A percentile compares a stretch with the other conserved stretches of the same genome.
Evolutionary conservation across 2,888 invertebrate genomes (phyloP).

Genomic region (Ommatoiulus sabulosus): DNA sequence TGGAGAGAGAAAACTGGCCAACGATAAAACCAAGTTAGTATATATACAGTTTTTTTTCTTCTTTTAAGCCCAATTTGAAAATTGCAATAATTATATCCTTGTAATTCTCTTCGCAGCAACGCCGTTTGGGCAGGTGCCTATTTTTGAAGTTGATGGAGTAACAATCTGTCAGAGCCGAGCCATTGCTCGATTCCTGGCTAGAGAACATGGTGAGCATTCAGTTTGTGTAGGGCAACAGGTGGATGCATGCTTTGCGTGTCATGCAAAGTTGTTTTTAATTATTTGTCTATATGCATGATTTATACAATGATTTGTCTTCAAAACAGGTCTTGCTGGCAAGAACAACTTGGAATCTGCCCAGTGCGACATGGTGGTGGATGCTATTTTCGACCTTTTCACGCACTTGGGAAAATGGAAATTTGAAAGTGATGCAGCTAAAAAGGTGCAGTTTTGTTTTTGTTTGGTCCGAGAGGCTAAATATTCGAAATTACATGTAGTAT

Average conservation of each 20-base stretch:
- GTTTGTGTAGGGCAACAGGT: background rate
- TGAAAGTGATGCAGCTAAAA: constrained; percentile 54
- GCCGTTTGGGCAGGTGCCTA: background rate
- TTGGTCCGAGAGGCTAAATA: background rate
- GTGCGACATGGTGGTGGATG: constrained; percentile 62
- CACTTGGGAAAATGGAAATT: constrained; percentile 8
- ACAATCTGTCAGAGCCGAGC: background rate
- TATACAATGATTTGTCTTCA: background rate
- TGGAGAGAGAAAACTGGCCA: constrained; percentile 68
- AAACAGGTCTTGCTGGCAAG: constrained; percentile 61
- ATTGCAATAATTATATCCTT: background rate
- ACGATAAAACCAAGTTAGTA: constrained; percentile 61
- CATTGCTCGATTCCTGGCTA: constrained; percentile 1
- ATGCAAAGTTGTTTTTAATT: background rate
- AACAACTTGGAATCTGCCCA: constrained; percentile 60
- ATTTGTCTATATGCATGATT: background rate
- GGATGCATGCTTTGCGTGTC: too few species aligned
- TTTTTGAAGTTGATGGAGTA: constrained; percentile 10
- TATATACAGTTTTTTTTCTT: background rate
- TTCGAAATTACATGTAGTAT: too few species aligned
- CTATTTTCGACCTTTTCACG: constrained; percentile 60
- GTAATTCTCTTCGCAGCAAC: background rate
- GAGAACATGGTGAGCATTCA: background rate
- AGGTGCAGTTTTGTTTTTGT: constrained; percentile 16
- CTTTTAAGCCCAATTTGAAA: too few species aligned